These are phyloP conservation scores for Hemicrepidius hirtus DNA, from an alignment of 2,888 invertebrate species.

Conservation along the genomic window DNA sequence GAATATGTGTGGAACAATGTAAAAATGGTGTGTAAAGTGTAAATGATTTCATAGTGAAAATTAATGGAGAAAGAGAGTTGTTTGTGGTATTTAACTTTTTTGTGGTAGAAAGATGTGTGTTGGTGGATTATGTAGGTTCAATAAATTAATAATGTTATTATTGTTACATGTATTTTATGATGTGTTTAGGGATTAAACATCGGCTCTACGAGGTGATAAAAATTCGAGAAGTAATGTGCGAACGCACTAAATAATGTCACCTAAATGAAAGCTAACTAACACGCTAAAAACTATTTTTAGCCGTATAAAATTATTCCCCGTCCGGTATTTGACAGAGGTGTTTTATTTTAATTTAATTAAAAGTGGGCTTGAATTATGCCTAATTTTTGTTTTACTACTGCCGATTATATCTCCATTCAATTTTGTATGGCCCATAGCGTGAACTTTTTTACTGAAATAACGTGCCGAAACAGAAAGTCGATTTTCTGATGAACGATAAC, in stretches of 20 bases:
- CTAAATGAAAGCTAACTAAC: constrained; percentile 9
- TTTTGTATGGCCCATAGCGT: constrained; percentile 27
- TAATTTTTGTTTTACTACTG: constrained; percentile 28
- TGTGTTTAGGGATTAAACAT: constrained; percentile 13
- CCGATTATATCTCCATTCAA: constrained; percentile 37
- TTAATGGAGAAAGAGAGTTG: too few species aligned
- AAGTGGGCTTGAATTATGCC: constrained; percentile 24
- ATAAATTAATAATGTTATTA: too few species aligned
- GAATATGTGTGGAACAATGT: too few species aligned
- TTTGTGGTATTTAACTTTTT: too few species aligned
- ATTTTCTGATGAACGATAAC: constrained; percentile 44
- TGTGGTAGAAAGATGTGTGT: too few species aligned
- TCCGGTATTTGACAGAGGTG: constrained; percentile 16
- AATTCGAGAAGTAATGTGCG: constrained; percentile 12
- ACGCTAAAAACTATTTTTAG: constrained; percentile 31
- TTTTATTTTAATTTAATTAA: constrained; percentile 31
- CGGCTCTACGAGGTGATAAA: constrained; percentile 18
- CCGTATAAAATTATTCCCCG: constrained; percentile 21
- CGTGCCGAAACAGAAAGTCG: constrained; percentile 34
- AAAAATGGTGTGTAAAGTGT: too few species aligned
- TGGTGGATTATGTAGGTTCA: too few species aligned
- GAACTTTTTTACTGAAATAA: constrained; percentile 21
- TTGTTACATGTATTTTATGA: background rate
- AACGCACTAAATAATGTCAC: constrained; percentile 22
- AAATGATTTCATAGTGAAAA: too few species aligned